Percentiles rank a stretch among this genome's conserved stretches.
phyloP scores from a whole-genome alignment of 2,888 invertebrate genomes.

The Chymomyza procnemis region DNA sequence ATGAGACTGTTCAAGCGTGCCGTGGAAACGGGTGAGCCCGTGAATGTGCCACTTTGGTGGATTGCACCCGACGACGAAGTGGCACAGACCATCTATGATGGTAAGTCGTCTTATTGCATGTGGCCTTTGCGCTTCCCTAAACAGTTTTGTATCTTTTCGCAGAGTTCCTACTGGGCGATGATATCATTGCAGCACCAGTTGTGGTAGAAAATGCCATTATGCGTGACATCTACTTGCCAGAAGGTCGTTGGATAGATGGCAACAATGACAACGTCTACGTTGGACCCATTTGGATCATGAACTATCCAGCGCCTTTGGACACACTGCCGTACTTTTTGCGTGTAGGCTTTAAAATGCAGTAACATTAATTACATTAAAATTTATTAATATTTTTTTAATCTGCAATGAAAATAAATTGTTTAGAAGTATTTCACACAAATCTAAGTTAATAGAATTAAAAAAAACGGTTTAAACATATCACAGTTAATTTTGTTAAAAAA shows the following conservation, averaged over 20 bases:
- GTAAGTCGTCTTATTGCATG: conserved; percentile 77
- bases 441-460: conserved; percentile 9
- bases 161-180: conserved; percentile 90
- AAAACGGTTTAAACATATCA: conserved; percentile 21
- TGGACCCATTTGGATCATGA: conserved; percentile 83
- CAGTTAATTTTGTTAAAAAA: conserved; percentile 47
- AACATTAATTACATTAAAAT: neutral
- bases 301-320: conserved; percentile 84
- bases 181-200: conserved; percentile 88
- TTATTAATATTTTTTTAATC: conserved; percentile 6
- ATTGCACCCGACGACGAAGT: conserved; percentile 83
- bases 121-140: neutral
- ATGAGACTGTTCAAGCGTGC: conserved; percentile 82
- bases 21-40: conserved; percentile 83
- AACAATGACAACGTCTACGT: conserved; percentile 78
- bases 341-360: conserved; percentile 36
- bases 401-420: conserved; percentile 6
- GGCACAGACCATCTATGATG: conserved; percentile 82
- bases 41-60: conserved; percentile 93
- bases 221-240: conserved; percentile 87
- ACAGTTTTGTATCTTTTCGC: conserved; percentile 34
- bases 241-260: conserved; percentile 86
- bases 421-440: conserved; percentile 21
- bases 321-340: conserved; percentile 85
- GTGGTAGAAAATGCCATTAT: conserved; percentile 81